Evolutionary conservation across 1,140 invertebrate species (phyloP), one percentile per base, ranked within the genome.

Genomic region (Thaumetopoea pityocampa): DNA sequence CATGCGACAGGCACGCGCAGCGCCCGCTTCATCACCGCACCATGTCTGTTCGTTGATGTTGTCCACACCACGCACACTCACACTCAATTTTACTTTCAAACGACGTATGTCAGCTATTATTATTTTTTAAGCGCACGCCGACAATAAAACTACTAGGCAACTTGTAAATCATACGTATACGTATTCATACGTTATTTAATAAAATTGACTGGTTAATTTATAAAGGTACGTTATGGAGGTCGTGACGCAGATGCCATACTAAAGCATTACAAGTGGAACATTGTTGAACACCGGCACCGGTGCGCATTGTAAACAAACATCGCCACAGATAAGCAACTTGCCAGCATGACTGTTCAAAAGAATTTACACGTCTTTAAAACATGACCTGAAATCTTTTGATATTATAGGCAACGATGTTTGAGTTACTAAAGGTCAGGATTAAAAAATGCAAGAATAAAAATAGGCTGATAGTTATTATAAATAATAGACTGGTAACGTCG

Each of bases 1-100:
- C 52, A 45, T 52, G 50, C 50, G 56, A 44, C 58, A 52, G 18
- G 61, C 63, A 55, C 68, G 59, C 61, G 61, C 56, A 24, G 10
- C 55, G 23, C 38, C 37, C 45, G 50, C 57, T 42, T 61, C 76
- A 77, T 77, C 71, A 65, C 72, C 63, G 42, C 61, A 50, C 59
- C 74, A 79, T 74, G 32, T 33, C 57, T 46, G 53, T 17, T 34
- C 47, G 33, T 43, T 19, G 28, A 28, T 28, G 10, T 22, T 18
- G 35, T 40, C 43, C 30, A 44, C 54, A 46, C 57, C 41, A 30
- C 49, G 46, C 48, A 78, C 67, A 54, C 68, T 67, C 58, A 77
- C 68, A 49, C 59, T 67, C 51, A 83, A 67, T 51, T 67, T 67
- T 16, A 83, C 59, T 61, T 80, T 62, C 19, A 63, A 57, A 34